Percentiles rank a stretch among this genome's conserved stretches.
Conservation (phyloP, 2,113 vertebrate genomes). For the Aepyceros melampus region DNA sequence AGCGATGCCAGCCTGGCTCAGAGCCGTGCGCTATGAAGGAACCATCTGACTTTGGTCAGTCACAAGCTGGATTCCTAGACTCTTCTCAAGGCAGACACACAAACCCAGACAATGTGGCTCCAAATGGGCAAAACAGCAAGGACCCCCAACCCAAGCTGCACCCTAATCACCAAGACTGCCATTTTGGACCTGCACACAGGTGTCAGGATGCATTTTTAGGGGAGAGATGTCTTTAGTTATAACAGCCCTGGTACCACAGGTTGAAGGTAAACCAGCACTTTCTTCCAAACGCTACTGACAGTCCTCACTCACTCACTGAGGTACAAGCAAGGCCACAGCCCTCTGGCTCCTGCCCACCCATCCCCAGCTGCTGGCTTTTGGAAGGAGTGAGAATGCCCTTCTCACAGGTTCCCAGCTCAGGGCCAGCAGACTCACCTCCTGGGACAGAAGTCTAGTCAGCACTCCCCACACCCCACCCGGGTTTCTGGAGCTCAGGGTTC, state of each 20-base stretch:
- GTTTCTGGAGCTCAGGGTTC: background rate
- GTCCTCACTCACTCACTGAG: background rate
- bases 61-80: background rate
- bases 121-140: background rate
- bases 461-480: background rate
- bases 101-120: background rate
- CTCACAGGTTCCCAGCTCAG: background rate
- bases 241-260: background rate
- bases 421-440: background rate
- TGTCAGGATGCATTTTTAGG: background rate
- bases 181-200: background rate
- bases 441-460: background rate
- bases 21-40: background rate
- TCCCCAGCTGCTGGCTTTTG: background rate
- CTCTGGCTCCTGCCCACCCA: background rate
- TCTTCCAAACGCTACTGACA: background rate
- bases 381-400: background rate
- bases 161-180: background rate
- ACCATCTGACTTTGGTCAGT: background rate
- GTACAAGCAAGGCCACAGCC: background rate
- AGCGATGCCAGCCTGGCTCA: background rate
- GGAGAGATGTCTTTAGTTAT: background rate
- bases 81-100: background rate
- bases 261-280: background rate
- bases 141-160: background rate